Evolutionary conservation across 2,888 invertebrate species (phyloP).

Genomic region (Drosophila pseudotalamancana): DNA sequence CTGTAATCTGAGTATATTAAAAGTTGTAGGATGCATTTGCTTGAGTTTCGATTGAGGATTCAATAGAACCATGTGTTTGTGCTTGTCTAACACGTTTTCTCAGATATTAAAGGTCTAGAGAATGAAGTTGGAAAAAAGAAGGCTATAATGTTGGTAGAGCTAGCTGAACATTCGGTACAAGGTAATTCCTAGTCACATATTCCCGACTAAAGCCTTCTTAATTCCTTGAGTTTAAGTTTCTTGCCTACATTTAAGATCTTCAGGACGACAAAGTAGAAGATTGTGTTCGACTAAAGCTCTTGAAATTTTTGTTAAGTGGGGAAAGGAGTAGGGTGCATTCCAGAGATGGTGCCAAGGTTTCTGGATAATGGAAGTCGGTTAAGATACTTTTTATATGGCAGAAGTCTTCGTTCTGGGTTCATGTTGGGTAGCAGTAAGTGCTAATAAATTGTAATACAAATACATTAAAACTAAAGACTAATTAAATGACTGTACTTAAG

Average conservation of each 20-base stretch:
- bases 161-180: too few species aligned
- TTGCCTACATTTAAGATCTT: background rate
- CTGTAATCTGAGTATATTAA: too few species aligned
- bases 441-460: constrained; percentile 80
- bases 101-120: too few species aligned
- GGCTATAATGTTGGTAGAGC: too few species aligned
- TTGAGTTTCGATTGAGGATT: too few species aligned
- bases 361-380: constrained; percentile 47
- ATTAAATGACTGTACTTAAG: constrained; percentile 78
- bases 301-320: background rate
- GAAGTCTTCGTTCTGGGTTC: constrained; percentile 27
- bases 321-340: constrained; percentile 3
- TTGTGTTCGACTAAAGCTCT: background rate
- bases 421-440: constrained; percentile 55
- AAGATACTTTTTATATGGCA: constrained; percentile 8
- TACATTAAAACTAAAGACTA: constrained; percentile 78
- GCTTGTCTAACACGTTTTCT: too few species aligned
- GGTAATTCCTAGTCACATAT: background rate
- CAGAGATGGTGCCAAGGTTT: constrained; percentile 2
- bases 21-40: too few species aligned
- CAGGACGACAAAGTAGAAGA: background rate
- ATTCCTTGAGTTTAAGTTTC: background rate
- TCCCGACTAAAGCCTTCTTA: background rate
- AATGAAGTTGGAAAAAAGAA: too few species aligned
- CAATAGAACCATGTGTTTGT: too few species aligned